Base-by-base conservation (phyloP, 2,888 invertebrate species). In the Zeuzera pyrina region DNA sequence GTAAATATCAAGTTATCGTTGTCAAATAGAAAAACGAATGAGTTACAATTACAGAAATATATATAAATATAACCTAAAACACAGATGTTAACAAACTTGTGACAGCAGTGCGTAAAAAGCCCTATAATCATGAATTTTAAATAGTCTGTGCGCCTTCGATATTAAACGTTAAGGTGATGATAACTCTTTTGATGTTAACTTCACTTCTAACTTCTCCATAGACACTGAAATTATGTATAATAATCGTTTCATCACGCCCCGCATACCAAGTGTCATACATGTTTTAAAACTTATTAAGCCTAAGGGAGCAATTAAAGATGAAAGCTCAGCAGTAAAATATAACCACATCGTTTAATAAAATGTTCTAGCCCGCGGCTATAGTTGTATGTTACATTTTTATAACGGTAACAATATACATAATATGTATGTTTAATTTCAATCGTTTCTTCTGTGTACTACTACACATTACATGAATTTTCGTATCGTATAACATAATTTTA, bases 231-330 rank as follows among this genome's bases (percentile, higher is more conserved):
- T 29, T 24, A 12, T 58, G 54, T 49, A 59, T 57, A 57, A 55
- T 49, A 43, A 46, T 50, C 45, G 57, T 52, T 57, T 49, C 57
- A 65, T 66, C 62, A 66, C 46, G 44, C 39, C 36, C 34, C 39
- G 44, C 42, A 50, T 44, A 38, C 43, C 41, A 30, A 49, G 45
- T 63, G 63, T 63, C 64, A 53, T 55, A 53, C 45, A 46, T 35
- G 37, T 42, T 51, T 55, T 52, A 40, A 36, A 32, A 34, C 26
- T 30, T n/a, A 16, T 35, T 28, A 28, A 19, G 69, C 76, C 72
- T 57, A 38, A 52, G 70, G 73, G 61, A 49, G 47, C 50, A 69
- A 74, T 76, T 73, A 71, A 55, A 62, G 42, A 51, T 52, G 45
- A 64, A 71, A 58, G 76, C 68, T 59, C 47, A 52, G 47, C 41